Conservation (phyloP, 2,888 invertebrate species). For the Myopa tessellatipennis region DNA sequence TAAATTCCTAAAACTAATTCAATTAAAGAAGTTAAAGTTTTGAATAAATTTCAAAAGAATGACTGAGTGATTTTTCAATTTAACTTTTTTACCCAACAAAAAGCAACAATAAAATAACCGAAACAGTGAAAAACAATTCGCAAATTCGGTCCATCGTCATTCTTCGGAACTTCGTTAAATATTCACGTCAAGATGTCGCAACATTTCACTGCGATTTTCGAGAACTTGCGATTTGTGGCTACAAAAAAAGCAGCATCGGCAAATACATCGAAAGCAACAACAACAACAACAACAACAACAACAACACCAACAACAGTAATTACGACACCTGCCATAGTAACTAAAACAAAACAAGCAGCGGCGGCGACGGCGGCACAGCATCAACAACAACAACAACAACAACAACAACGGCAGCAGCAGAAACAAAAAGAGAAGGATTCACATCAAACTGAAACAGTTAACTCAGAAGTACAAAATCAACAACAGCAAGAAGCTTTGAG, state of each 20-base stretch:
- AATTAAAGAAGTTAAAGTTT: neutral
- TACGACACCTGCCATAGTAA: slow-evolving; percentile 49
- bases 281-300: slow-evolving; percentile 45
- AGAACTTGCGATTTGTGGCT: slow-evolving; percentile 64
- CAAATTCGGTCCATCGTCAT: neutral
- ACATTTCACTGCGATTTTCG: slow-evolving; percentile 66
- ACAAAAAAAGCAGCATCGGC: slow-evolving; percentile 55
- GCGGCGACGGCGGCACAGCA: slow-evolving; percentile 39
- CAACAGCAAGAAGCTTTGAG: neutral
- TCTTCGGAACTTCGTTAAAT: neutral
- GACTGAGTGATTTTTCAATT: neutral
- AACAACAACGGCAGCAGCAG: slow-evolving; percentile 42
- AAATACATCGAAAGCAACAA: slow-evolving; percentile 43
- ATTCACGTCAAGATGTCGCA: slow-evolving; percentile 62
- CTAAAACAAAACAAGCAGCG: slow-evolving; percentile 17
- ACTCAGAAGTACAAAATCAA: slow-evolving; percentile 25
- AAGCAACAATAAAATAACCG: neutral
- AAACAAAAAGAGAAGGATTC: slow-evolving; percentile 38
- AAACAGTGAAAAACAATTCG: slow-evolving; percentile 20
- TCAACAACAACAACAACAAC: slow-evolving; percentile 43
- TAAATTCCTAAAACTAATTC: neutral
- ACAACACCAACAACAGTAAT: slow-evolving; percentile 44
- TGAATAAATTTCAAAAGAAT: neutral
- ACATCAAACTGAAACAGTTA: too few species aligned
- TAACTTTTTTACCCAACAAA: neutral